Percentiles rank a stretch among this genome's conserved stretches.
These are phyloP conservation scores for Drosophila fungiperda DNA, from an alignment of 2,888 invertebrate species.

Conservation along the genomic window DNA sequence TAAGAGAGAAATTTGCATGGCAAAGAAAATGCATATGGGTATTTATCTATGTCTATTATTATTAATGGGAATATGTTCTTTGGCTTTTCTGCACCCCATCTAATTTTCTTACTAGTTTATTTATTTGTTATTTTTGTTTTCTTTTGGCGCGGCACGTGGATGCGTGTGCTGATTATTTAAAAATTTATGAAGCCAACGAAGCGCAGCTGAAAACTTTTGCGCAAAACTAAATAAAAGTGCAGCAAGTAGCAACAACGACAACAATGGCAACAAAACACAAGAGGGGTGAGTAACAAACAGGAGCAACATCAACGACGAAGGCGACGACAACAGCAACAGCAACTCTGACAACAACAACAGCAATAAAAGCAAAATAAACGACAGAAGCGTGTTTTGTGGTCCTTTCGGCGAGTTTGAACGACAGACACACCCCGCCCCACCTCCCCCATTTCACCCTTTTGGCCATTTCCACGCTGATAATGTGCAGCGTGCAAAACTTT, in stretches of 20 bases:
- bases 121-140: not conserved
- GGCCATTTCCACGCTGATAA: constrained; percentile 56
- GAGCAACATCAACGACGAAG: constrained; percentile 47
- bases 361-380: constrained; percentile 39
- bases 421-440: constrained; percentile 39
- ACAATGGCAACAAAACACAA: constrained; percentile 26
- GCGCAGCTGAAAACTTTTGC: constrained; percentile 78
- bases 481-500: constrained; percentile 71
- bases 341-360: constrained; percentile 39
- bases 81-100: not conserved
- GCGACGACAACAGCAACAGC: constrained; percentile 29
- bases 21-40: not conserved
- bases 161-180: constrained; percentile 81
- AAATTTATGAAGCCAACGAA: constrained; percentile 80
- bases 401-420: constrained; percentile 61
- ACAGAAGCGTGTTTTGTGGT: constrained; percentile 51
- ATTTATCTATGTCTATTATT: not conserved
- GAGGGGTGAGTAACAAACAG: constrained; percentile 61
- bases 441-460: not conserved
- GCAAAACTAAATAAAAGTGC: constrained; percentile 79
- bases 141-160: constrained; percentile 58
- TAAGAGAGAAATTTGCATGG: not conserved
- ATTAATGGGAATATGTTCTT: not conserved
- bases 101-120: not conserved
- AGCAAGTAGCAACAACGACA: constrained; percentile 29